Conservation (phyloP, 1,140 invertebrate species). For the Scylla paramamosain region DNA sequence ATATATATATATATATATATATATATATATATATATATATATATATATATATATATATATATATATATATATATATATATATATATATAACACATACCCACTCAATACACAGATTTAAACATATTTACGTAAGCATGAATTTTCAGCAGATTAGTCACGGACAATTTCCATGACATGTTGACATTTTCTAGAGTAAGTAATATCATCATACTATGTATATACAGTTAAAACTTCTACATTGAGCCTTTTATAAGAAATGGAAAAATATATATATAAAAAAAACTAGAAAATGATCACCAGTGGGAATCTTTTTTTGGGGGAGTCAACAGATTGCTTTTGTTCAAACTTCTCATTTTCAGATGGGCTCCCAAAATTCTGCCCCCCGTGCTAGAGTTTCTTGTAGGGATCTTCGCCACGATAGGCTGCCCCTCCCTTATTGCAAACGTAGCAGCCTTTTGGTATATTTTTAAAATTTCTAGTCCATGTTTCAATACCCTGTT, state of each 20-base stretch:
- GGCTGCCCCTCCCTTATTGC: constrained; percentile 76
- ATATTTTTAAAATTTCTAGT: constrained; percentile 73
- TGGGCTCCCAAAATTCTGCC: constrained; percentile 77
- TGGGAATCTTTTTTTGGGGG: constrained; percentile 37
- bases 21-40: constrained; percentile 5
- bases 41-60: neutral
- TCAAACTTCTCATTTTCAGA: constrained; percentile 77
- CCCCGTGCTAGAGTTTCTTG: constrained; percentile 77
- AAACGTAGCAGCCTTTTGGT: constrained; percentile 77
- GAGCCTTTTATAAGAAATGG: neutral
- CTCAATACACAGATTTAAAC: neutral
- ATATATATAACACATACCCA: neutral
- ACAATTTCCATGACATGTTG: neutral
- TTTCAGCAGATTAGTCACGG: neutral
- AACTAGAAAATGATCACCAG: constrained; percentile 4
- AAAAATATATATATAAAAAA: neutral
- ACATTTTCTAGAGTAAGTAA: neutral
- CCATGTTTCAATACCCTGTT: constrained; percentile 69
- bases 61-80: neutral
- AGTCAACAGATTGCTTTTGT: constrained; percentile 76
- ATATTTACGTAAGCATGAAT: neutral
- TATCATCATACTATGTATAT: neutral
- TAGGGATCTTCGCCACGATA: constrained; percentile 76
- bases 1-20: constrained; percentile 10
- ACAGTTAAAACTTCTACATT: neutral